Percentiles rank a stretch among this genome's conserved stretches.
These are phyloP conservation scores for Botia kubotai DNA, from an alignment of 2,797 vertebrate genomes.

Conservation along the genomic window DNA sequence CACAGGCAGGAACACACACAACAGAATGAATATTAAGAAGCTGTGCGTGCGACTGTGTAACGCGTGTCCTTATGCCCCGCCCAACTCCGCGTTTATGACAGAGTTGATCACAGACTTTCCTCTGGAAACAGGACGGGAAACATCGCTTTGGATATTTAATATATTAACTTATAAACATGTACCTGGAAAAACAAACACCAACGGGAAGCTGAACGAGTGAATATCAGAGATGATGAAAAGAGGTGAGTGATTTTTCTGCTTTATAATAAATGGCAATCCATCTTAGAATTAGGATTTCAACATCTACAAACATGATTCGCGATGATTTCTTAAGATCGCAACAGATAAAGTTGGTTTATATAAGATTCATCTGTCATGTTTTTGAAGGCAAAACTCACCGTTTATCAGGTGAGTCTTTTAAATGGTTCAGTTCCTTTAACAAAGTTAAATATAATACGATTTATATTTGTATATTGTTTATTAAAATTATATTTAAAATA, in stretches of 20 bases:
- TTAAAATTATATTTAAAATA: too few species aligned
- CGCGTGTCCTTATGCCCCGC: neutral
- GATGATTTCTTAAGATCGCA: too few species aligned
- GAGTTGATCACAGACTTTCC: neutral
- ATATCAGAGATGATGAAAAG: conserved; percentile 9
- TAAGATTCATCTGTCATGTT: too few species aligned
- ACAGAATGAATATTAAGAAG: too few species aligned
- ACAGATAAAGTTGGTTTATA: too few species aligned
- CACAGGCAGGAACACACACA: neutral
- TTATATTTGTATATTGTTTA: too few species aligned
- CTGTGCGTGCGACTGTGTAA: neutral
- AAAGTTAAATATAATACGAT: too few species aligned
- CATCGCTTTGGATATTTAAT: neutral
- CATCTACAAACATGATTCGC: too few species aligned
- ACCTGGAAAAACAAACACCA: neutral
- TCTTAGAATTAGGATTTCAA: too few species aligned
- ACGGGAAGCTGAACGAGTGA: neutral
- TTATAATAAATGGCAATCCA: neutral
- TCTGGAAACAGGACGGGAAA: neutral
- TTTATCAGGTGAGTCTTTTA: too few species aligned
- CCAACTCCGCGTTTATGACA: neutral
- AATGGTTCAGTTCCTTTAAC: too few species aligned
- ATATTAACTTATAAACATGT: neutral
- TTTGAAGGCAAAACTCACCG: too few species aligned
- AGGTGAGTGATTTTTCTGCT: neutral